Percentiles rank a stretch among this genome's conserved stretches.
Conservation (phyloP, 35 echinoderm and acorn worm species). For the Heliocidaris tuberculata region DNA sequence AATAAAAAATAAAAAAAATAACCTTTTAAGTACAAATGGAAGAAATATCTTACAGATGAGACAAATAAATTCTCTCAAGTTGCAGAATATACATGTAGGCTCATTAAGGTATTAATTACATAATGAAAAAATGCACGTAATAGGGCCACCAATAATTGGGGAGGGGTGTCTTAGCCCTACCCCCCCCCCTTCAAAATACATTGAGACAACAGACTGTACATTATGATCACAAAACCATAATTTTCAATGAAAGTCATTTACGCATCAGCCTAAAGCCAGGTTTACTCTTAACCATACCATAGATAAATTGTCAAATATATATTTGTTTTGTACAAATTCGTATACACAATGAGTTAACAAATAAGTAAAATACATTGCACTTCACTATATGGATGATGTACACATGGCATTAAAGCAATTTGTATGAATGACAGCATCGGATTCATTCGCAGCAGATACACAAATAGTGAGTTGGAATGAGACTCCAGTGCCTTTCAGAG, state of each 20-base stretch:
- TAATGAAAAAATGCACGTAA: background rate
- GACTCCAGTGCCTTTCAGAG: background rate
- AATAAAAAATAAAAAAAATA: background rate
- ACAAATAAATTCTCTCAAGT: background rate
- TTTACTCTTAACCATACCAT: background rate
- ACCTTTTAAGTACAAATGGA: background rate
- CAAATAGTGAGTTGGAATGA: background rate
- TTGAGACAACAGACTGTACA: background rate
- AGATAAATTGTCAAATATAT: slow-evolving; percentile 4
- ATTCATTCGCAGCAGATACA: background rate
- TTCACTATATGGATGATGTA: background rate
- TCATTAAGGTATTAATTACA: background rate
- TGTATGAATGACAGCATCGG: background rate
- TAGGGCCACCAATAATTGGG: background rate
- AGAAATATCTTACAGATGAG: background rate
- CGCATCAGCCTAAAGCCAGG: background rate
- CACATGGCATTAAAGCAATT: background rate
- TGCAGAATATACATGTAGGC: background rate
- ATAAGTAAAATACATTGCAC: slow-evolving; percentile 18
- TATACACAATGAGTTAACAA: background rate
- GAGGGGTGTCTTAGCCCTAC: background rate
- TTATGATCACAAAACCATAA: background rate
- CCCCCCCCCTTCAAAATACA: background rate
- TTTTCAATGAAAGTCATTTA: background rate
- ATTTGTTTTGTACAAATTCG: background rate